Base-by-base conservation (phyloP, 2,888 invertebrate genomes). In the Xanthia togata region DNA sequence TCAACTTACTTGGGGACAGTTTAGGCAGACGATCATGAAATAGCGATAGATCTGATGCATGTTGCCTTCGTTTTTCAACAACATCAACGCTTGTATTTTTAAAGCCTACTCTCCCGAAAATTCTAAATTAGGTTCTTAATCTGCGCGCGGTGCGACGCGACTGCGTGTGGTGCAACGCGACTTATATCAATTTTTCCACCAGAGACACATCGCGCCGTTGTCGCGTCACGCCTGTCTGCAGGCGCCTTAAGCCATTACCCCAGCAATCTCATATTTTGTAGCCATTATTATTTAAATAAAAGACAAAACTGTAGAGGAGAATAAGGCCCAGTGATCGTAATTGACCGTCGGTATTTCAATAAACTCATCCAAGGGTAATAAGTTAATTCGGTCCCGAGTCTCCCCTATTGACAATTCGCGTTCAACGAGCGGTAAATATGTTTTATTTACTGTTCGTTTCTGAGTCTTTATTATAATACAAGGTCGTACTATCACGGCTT, bases 391-490 rank as follows among this genome's bases (percentile, higher is more conserved):
- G 71, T 47, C 26, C 67, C 67, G n/a, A 65, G 55, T n/a, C 55
- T 60, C 81, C 78, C 55, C 59, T 74, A 81, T 79, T 79, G 81
- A 67, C 81, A 50, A 81, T 67, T 81, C 44, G 44, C 26, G 63
- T 47, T 64, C 74, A 81, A 74, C 81, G 68, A 74, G 81, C 60
- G 55, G 20, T 81, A 81, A 79, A 79, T 75, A 79, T 81, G 26
- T 74, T 79, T 59, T 81, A 79, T 81, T 79, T 81, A 64, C 60
- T 72, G 35, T 59, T 59, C 73, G 17, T 47, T 65, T 60, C 44
- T 2, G 14, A 35, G 47, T n/a, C 26, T 77, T 70, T 38, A 70
- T 44, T 79, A 59, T 44, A 53, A 70, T 79, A 35, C 14, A 55
- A 77, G 44, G 53, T 38, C n/a, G 44, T 79, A 53, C 44, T 47